phyloP scores from a whole-genome alignment of 2,797 vertebrate species.

The Selene dorsalis region DNA sequence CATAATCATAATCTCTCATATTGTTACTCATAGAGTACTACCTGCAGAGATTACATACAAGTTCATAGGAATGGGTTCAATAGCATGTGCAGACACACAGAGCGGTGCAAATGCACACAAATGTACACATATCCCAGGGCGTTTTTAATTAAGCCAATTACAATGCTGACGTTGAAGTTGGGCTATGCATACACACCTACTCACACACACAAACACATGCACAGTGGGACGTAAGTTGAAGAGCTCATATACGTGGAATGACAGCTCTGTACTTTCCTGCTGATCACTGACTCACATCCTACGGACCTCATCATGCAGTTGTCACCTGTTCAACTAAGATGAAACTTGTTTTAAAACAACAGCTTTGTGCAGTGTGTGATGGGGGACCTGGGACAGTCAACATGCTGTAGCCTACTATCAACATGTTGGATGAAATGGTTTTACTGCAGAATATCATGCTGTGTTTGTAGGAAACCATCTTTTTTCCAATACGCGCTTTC shows the following conservation, averaged over 20 bases:
- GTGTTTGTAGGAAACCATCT: neutral
- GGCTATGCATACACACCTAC: neutral
- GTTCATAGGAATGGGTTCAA: neutral
- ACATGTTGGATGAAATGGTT: conserved; percentile 8
- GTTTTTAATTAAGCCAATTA: conserved; percentile 28
- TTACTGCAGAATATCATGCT: conserved; percentile 5
- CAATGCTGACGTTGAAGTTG: conserved; percentile 28
- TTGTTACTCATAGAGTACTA: conserved; percentile 20
- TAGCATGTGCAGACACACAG: neutral
- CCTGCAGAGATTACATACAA: neutral
- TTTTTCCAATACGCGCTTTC: neutral
- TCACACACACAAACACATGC: neutral
- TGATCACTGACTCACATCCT: conserved; percentile 4
- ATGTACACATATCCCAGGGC: neutral
- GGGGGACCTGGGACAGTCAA: conserved; percentile 6
- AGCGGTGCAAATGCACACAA: neutral
- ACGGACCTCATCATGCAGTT: conserved; percentile 8
- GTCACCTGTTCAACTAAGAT: conserved; percentile 18
- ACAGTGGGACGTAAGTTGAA: conserved; percentile 14
- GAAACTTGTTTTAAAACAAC: conserved; percentile 15
- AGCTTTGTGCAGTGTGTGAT: conserved; percentile 7
- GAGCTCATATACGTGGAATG: neutral
- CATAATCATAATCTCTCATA: conserved; percentile 29
- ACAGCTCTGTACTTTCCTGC: conserved; percentile 1
- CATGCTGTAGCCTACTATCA: neutral